Conservation (phyloP, 2,888 invertebrate genomes). For the Lydus trimaculatus region DNA sequence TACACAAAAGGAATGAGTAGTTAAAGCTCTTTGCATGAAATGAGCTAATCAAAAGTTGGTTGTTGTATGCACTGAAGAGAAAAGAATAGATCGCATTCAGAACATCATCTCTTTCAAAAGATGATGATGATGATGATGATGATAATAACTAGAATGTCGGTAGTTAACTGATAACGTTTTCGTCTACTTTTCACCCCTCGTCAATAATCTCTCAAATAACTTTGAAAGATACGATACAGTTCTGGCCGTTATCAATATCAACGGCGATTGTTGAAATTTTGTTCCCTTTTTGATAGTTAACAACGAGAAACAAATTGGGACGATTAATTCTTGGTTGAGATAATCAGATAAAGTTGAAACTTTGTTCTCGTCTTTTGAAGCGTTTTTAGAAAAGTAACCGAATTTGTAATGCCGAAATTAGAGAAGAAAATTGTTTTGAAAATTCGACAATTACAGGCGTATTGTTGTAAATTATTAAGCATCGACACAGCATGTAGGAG, state of each 20-base stretch:
- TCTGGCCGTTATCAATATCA: background rate
- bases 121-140: background rate
- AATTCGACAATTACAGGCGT: too few species aligned
- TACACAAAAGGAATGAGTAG: conserved; percentile 37
- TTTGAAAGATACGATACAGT: background rate
- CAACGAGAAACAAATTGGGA: background rate
- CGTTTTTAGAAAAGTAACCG: background rate
- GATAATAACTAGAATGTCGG: background rate
- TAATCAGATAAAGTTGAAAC: background rate
- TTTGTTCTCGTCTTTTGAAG: background rate
- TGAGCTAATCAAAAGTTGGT: conserved; percentile 34
- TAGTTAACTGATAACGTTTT: background rate
- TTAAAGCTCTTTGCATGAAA: conserved; percentile 34
- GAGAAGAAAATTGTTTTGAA: too few species aligned
- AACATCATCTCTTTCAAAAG: background rate
- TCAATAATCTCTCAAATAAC: background rate
- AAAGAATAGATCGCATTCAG: background rate
- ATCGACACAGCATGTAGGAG: background rate
- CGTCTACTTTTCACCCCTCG: background rate
- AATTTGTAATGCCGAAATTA: too few species aligned
- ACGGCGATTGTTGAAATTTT: background rate
- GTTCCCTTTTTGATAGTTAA: background rate
- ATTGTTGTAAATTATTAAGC: background rate
- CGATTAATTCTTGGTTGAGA: background rate
- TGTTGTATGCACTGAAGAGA: conserved; percentile 28